Percentiles rank a stretch among this genome's conserved stretches.
phyloP scores from a whole-genome alignment of 1,140 invertebrate genomes.

The Idris sp. region DNA sequence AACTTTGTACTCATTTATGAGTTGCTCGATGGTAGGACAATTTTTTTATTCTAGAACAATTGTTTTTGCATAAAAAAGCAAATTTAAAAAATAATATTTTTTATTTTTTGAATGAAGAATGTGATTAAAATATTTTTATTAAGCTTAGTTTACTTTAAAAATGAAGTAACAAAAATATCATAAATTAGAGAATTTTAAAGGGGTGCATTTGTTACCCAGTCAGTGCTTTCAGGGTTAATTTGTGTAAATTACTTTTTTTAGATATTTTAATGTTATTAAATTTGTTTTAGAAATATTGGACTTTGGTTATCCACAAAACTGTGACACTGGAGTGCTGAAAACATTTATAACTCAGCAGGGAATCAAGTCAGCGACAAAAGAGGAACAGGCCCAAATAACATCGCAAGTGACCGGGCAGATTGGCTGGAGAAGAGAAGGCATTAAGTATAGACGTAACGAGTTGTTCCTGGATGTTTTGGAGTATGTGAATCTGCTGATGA shows the following conservation, averaged over 20 bases:
- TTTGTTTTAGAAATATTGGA: constrained; percentile 98
- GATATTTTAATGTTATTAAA: too few species aligned
- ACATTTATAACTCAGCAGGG: constrained; percentile 99
- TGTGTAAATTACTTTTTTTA: too few species aligned
- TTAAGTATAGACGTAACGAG: constrained; percentile 99
- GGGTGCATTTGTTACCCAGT: too few species aligned
- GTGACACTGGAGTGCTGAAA: constrained; percentile 98
- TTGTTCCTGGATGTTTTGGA: constrained; percentile 99
- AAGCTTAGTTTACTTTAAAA: too few species aligned
- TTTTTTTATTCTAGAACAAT: too few species aligned
- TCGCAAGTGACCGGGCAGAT: constrained; percentile 99
- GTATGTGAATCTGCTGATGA: constrained; percentile 99
- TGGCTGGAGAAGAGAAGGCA: constrained; percentile 99
- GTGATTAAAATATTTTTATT: too few species aligned
- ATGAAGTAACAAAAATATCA: too few species aligned
- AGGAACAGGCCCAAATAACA: constrained; percentile 99
- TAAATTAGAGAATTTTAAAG: too few species aligned
- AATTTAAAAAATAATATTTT: too few species aligned
- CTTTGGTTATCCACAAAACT: constrained; percentile 99
- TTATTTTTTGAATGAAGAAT: too few species aligned
- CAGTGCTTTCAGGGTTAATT: too few species aligned
- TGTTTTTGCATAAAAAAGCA: too few species aligned
- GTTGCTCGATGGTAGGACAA: constrained; percentile 90
- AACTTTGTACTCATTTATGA: constrained; percentile 99
- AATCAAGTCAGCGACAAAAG: constrained; percentile 98